phyloP scores from a whole-genome alignment of 1,140 invertebrate genomes.

The Pemphigus obesinymphae region DNA sequence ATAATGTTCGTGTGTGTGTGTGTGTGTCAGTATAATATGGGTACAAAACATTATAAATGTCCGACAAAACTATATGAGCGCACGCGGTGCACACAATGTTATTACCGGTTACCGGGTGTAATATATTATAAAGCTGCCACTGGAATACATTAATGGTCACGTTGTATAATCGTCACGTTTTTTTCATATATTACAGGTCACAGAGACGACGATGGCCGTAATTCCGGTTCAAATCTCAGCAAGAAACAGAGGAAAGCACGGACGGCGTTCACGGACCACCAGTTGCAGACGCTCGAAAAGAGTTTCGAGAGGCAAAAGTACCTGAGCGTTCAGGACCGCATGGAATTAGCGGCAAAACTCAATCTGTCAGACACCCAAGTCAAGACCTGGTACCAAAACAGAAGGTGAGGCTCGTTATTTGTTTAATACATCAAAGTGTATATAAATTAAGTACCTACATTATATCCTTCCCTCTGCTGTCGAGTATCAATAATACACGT shows the following conservation, averaged over 20 bases:
- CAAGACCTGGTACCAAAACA: slow-evolving; percentile 95
- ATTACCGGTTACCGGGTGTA: not conserved
- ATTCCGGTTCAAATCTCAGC: slow-evolving; percentile 54
- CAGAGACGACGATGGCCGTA: slow-evolving; percentile 48
- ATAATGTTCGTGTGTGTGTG: not conserved
- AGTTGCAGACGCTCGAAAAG: slow-evolving; percentile 93
- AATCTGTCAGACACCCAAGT: slow-evolving; percentile 97
- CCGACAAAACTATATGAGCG: not conserved
- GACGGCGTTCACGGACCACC: slow-evolving; percentile 97
- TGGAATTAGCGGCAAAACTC: slow-evolving; percentile 94
- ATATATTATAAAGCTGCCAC: not conserved
- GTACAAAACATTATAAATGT: slow-evolving; percentile 2
- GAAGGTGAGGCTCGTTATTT: slow-evolving; percentile 82
- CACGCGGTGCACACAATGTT: not conserved
- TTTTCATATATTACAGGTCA: slow-evolving; percentile 44
- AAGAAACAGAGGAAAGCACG: slow-evolving; percentile 97
- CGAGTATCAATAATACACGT: no score
- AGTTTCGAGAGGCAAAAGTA: slow-evolving; percentile 98
- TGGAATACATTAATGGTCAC: no score
- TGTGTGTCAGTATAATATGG: not conserved
- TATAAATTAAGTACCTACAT: no score
- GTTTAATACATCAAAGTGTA: no score
- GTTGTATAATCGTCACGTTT: not conserved
- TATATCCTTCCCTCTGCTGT: no score
- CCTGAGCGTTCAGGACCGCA: slow-evolving; percentile 94